These are phyloP conservation scores for Axinella damicornis DNA, from an alignment of 37 sponge, comb jelly and placozoan species.

Conservation along the genomic window DNA sequence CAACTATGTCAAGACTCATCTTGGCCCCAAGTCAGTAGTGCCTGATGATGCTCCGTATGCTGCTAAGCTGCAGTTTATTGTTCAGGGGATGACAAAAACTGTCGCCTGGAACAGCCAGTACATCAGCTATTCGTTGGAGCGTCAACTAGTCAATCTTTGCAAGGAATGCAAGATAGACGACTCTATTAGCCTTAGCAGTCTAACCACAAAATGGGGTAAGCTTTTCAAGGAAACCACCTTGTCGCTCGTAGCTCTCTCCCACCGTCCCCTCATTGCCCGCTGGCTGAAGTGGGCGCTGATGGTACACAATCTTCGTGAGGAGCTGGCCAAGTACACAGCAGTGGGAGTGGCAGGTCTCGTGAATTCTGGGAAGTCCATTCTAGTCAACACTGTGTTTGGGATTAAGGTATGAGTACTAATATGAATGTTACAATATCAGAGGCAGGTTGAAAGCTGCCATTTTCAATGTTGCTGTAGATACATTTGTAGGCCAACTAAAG, in stretches of 20 bases:
- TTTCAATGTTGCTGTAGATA: too few relatives aligned
- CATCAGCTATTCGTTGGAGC: slow-evolving; percentile 62
- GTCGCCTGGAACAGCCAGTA: slow-evolving; percentile 54
- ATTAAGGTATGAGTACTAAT: slow-evolving; percentile 22
- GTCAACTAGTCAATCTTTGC: slow-evolving; percentile 55
- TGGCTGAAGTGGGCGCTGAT: slow-evolving; percentile 67
- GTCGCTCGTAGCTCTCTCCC: slow-evolving; percentile 2
- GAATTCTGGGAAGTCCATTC: slow-evolving; percentile 62
- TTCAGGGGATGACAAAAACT: slow-evolving; percentile 42
- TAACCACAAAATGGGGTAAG: slow-evolving; percentile 28
- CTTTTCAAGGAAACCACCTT: slow-evolving; percentile 50
- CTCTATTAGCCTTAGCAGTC: neutral
- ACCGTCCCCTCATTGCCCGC: slow-evolving; percentile 58
- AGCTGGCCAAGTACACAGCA: slow-evolving; percentile 62
- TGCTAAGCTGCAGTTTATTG: slow-evolving; percentile 50
- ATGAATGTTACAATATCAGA: too few relatives aligned
- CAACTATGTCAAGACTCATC: slow-evolving; percentile 18
- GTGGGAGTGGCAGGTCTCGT: slow-evolving; percentile 52
- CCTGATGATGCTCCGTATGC: slow-evolving; percentile 30
- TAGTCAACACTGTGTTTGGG: slow-evolving; percentile 53
- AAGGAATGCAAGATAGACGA: slow-evolving; percentile 7
- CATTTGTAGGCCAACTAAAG: too few relatives aligned
- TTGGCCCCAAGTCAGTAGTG: neutral
- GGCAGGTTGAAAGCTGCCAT: too few relatives aligned
- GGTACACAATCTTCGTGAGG: slow-evolving; percentile 54